phyloP scores from a whole-genome alignment of 2,888 invertebrate species.

The Ernsta delagoae region DNA sequence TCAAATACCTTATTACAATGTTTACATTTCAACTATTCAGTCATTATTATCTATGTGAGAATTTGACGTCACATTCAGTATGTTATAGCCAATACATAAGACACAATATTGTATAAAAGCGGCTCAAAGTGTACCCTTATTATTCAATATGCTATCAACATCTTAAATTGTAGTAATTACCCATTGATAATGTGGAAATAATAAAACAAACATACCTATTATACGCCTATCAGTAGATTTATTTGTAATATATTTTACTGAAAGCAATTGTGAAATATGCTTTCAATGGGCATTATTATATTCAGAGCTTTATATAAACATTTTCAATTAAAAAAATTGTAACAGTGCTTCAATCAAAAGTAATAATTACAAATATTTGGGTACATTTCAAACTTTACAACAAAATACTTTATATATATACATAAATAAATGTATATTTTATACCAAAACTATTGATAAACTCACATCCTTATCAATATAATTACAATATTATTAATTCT shows the following conservation, averaged over 20 bases:
- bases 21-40: background rate
- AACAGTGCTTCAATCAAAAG: no score
- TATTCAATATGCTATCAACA: no score
- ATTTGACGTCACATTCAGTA: background rate
- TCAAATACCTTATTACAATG: background rate
- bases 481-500: background rate
- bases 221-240: no score
- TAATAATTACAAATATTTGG: background rate
- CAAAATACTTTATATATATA: background rate
- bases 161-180: no score
- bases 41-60: constrained; percentile 12
- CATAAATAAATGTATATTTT: background rate
- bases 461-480: background rate
- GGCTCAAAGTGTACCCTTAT: background rate
- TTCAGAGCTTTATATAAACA: no score
- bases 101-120: background rate
- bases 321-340: no score
- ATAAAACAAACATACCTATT: no score
- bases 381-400: background rate
- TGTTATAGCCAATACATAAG: background rate
- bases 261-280: no score
- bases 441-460: background rate
- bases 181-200: no score
- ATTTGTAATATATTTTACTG: no score
- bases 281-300: no score